Base-by-base conservation (phyloP, 2,888 invertebrate genomes). In the Teleiodes luculella region DNA sequence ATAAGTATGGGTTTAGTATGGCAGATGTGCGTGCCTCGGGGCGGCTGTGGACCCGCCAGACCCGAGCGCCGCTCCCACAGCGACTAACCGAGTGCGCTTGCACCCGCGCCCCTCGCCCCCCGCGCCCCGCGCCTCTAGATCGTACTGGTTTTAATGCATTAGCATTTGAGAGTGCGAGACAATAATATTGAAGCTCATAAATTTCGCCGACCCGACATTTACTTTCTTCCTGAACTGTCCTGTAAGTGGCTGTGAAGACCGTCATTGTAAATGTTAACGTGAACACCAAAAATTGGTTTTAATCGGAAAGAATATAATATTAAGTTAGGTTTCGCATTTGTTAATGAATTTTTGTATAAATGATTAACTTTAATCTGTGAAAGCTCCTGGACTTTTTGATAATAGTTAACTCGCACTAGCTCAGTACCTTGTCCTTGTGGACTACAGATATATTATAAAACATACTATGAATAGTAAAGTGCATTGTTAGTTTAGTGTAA, bases 41-140 rank as follows among this genome's bases (percentile, higher is more conserved):
- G 66, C 64, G 57, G 67, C 86, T 85, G 86, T 83, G 86, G 87
- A 85, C 82, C 70, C 72, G 67, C 1, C 53, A 75, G 72, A 76
- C 78, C 86, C 87, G 88, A 86, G 88, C 84, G 58, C 60, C 51
- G 82, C 88, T 86, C 87, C 87, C 87, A 82, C 87, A 86, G 87
- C 76, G 64, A 66, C 84, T 83, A 85, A 86, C 85, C 67, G 80
- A 81, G 78, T 83, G 81, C n/a, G n/a, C n/a, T n/a, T n/a, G n/a
- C n/a, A n/a, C n/a, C n/a, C n/a, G n/a, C n/a, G n/a, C n/a, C n/a
- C n/a, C n/a, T n/a, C n/a, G n/a, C n/a, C n/a, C n/a, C n/a, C n/a
- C n/a, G n/a, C n/a, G n/a, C n/a, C n/a, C n/a, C n/a, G n/a, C n/a
- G n/a, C n/a, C n/a, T n/a, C n/a, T n/a, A 24, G 24, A 6, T 6